Conservation (phyloP, 2,888 invertebrate genomes). For the Cremastinae sp. region DNA sequence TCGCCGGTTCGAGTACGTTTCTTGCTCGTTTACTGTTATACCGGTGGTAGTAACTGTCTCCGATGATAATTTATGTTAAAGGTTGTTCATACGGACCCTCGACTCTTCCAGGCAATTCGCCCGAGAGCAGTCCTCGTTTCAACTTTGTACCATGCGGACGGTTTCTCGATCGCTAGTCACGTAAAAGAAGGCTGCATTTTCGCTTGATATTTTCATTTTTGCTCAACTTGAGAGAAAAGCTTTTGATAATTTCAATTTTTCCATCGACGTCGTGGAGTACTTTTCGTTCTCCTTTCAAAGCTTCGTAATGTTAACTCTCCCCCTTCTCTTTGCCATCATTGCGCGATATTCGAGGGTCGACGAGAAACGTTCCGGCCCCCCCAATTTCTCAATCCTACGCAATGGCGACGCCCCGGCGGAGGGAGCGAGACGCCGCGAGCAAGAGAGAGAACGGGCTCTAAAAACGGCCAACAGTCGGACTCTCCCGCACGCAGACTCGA, state of each 20-base stretch:
- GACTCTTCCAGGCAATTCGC: constrained; percentile 62
- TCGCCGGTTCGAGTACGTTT: constrained; percentile 57
- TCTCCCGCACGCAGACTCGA: constrained; percentile 73
- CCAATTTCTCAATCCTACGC: constrained; percentile 69
- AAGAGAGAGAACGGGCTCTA: constrained; percentile 20
- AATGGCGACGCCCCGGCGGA: constrained; percentile 77
- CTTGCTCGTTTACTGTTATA: constrained; percentile 59
- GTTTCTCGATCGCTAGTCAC: constrained; percentile 19
- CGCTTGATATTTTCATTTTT: background rate
- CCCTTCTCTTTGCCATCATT: constrained; percentile 46
- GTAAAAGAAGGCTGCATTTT: background rate
- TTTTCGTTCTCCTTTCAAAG: background rate
- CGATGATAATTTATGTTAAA: constrained; percentile 83
- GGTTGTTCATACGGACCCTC: constrained; percentile 75
- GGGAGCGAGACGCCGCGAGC: constrained; percentile 56
- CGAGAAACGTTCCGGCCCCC: constrained; percentile 60
- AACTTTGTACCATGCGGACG: constrained; percentile 75
- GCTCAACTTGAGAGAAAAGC: background rate
- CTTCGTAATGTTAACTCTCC: constrained; percentile 44
- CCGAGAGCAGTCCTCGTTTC: constrained; percentile 75
- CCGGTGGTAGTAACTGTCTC: constrained; percentile 81
- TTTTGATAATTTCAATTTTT: background rate
- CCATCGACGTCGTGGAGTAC: background rate
- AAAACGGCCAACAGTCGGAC: constrained; percentile 57
- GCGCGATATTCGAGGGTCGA: constrained; percentile 57